Evolutionary conservation across 2,797 vertebrate genomes (phyloP), one percentile per base, ranked within the genome.

Genomic region (Chelidonichthys spinosus): DNA sequence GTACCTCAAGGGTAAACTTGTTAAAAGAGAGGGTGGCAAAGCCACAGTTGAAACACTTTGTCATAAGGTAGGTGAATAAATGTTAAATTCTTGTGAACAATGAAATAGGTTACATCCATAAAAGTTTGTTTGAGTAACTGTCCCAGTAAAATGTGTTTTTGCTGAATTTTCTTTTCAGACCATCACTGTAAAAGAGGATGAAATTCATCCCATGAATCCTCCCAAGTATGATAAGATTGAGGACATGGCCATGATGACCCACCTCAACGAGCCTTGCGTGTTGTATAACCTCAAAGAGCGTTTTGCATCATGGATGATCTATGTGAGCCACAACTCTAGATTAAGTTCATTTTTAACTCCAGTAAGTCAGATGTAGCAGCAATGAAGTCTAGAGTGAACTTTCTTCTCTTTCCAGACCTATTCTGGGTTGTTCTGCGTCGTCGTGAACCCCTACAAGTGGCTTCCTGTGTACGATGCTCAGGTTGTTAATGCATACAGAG

Each of bases 201-300:
- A 89, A 15, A 87, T 90, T 69, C 61, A 69, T 55, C 40, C 83
- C 0, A 88, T 88, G 88, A 95, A 91, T 52, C 79, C 74, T 54
- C 79, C 90, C 6, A 61, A 61, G 58, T 61, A 61, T 0, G 90
- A 94, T 61, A 94, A 94, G 80, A 93, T 94, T 72, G 94, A 94
- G 83, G 94, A 94, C 91, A 94, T 2, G 90, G 93, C 90, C 72
- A 94, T 94, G 93, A 92, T 94, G 94, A 94, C 94, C 91, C 92
- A 94, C 74, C 93, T 94, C 79, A 91, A 84, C 0, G 95, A 98
- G 61, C 95, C 97, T 0, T 85, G 93, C 15, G 96, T 97, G 93
- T 79, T 97, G 92, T 98, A 95, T 88, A 97, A 97, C 94, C 97
- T 97, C 93, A 97, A 97, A 96, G 96, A 97, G 92, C 96, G 95